Evolutionary conservation across 2,797 vertebrate genomes (phyloP).

Genomic region (Chloroceryle inda): DNA sequence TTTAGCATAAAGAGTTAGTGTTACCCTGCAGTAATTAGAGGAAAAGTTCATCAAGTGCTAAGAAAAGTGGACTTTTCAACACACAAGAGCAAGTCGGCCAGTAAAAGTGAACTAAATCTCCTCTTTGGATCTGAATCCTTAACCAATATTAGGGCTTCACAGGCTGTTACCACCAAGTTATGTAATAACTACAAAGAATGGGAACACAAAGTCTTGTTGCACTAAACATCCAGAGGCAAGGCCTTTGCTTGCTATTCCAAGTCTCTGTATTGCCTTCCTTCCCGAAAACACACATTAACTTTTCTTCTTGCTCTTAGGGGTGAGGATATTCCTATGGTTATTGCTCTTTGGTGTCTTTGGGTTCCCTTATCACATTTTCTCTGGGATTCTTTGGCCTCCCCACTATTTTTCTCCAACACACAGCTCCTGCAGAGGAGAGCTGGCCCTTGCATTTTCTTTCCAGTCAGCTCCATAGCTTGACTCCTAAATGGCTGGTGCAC

Average conservation of each 20-base stretch:
- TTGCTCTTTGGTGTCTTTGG: not conserved
- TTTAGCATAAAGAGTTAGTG: not conserved
- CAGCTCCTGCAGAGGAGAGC: not conserved
- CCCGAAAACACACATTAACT: not conserved
- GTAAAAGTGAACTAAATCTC: not conserved
- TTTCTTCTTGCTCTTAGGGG: not conserved
- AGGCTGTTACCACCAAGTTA: not conserved
- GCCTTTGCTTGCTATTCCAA: not conserved
- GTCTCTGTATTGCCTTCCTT: not conserved
- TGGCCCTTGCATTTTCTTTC: not conserved
- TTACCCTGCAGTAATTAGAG: conserved; percentile 22
- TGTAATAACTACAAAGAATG: not conserved
- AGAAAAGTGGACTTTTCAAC: not conserved
- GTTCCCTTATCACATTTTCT: not conserved
- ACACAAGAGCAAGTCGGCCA: not conserved
- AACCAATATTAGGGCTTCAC: not conserved
- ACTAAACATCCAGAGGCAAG: not conserved
- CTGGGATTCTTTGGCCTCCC: not conserved
- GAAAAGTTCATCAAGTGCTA: conserved; percentile 8
- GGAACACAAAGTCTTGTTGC: not conserved
- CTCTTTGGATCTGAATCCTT: not conserved
- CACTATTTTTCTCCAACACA: not conserved
- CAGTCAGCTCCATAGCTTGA: not conserved
- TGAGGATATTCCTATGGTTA: not conserved
- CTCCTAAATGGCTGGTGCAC: not conserved